Percentiles rank a stretch among this genome's conserved stretches.
These are phyloP conservation scores for Eurois occulta DNA, from an alignment of 2,888 invertebrate genomes.

Conservation along the genomic window DNA sequence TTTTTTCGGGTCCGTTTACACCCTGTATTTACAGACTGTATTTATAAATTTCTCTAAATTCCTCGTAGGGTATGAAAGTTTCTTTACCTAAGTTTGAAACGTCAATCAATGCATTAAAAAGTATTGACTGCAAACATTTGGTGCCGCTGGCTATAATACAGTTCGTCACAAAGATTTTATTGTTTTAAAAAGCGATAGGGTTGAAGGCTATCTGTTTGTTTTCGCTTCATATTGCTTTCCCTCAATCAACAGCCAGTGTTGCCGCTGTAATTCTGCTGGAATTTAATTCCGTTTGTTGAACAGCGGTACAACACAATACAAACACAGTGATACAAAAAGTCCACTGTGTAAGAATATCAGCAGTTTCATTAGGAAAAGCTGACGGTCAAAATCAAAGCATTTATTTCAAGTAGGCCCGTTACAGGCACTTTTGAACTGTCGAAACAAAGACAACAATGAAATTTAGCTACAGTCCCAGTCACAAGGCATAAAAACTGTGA, in stretches of 20 bases:
- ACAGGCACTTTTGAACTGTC: too few relatives aligned
- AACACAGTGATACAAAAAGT: constrained; percentile 30
- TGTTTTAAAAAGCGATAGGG: constrained; percentile 32
- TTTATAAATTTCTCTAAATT: neutral
- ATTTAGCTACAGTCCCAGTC: too few relatives aligned
- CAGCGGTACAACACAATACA: constrained; percentile 15
- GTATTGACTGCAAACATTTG: neutral
- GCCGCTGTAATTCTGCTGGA: constrained; percentile 44
- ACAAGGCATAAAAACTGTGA: too few relatives aligned
- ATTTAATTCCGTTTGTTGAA: constrained; percentile 46
- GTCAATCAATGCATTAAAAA: neutral
- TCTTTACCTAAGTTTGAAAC: neutral
- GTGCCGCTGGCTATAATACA: neutral
- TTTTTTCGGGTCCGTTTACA: too few relatives aligned
- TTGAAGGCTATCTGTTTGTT: constrained; percentile 30
- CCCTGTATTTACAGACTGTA: too few relatives aligned
- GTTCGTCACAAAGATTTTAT: neutral
- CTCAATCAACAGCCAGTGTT: constrained; percentile 53
- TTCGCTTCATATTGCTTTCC: constrained; percentile 31
- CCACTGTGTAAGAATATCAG: constrained; percentile 25
- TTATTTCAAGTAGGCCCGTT: too few relatives aligned
- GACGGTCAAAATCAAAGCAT: too few relatives aligned
- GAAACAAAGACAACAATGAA: too few relatives aligned
- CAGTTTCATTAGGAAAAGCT: constrained; percentile 3
- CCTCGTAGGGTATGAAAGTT: neutral